phyloP scores from a whole-genome alignment of 2,797 vertebrate species.

The Pangasius larnaudii region DNA sequence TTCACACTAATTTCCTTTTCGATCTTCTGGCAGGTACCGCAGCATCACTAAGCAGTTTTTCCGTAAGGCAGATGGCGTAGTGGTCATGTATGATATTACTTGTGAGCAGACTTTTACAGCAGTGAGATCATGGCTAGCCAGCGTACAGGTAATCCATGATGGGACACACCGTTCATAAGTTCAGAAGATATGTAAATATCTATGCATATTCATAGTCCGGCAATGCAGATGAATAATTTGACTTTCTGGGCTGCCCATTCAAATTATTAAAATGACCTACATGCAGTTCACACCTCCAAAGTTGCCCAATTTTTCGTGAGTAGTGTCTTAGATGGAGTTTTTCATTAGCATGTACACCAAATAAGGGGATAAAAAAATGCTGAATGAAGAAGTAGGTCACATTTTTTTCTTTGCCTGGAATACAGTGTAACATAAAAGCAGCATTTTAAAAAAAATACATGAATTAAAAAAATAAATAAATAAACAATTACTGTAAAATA shows the following conservation, averaged over 20 bases:
- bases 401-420: neutral
- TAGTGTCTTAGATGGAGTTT: neutral
- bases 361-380: neutral
- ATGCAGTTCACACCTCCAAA: neutral
- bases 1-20: neutral
- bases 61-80: constrained; percentile 89
- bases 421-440: neutral
- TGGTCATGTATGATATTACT: constrained; percentile 92
- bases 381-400: neutral
- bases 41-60: constrained; percentile 97
- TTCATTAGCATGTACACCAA: neutral
- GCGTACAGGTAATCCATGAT: constrained; percentile 80
- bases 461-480: neutral
- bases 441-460: neutral
- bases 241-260: neutral
- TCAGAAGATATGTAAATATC: neutral
- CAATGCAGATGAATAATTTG: neutral
- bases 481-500: neutral
- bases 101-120: constrained; percentile 83
- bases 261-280: neutral
- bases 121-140: constrained; percentile 88
- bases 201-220: neutral
- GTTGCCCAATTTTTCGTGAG: neutral
- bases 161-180: neutral
- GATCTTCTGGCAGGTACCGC: constrained; percentile 79